Evolutionary conservation across 2,113 vertebrate species (phyloP).

Genomic region (Egretta garzetta): DNA sequence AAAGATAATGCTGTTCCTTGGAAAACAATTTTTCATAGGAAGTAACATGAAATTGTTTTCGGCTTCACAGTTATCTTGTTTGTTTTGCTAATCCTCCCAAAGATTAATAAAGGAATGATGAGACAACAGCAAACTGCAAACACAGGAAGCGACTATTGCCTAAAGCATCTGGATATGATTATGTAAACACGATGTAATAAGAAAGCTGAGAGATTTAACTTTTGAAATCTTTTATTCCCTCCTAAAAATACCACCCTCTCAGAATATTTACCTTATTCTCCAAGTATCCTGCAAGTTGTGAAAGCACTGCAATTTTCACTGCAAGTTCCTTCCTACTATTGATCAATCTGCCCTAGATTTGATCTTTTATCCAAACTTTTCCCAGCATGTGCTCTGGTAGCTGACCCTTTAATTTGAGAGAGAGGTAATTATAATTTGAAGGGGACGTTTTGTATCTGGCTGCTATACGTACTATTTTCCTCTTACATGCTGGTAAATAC

Average conservation of each 20-base stretch:
- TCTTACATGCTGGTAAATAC: neutral
- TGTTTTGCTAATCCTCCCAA: conserved; percentile 53
- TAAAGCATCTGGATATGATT: conserved; percentile 67
- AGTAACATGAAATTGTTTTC: conserved; percentile 29
- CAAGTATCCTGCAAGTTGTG: neutral
- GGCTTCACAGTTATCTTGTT: conserved; percentile 62
- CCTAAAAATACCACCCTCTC: neutral
- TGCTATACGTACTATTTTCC: neutral
- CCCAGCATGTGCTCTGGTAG: neutral
- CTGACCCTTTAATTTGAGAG: neutral
- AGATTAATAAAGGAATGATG: conserved; percentile 64
- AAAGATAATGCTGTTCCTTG: neutral
- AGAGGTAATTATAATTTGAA: neutral
- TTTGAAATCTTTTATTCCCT: conserved; percentile 23
- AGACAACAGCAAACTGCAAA: conserved; percentile 54
- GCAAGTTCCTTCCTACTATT: neutral
- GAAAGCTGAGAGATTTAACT: conserved; percentile 52
- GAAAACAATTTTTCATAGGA: conserved; percentile 47
- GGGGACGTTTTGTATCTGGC: neutral
- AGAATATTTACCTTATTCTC: conserved; percentile 14
- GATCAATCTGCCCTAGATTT: neutral
- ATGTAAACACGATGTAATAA: conserved; percentile 52
- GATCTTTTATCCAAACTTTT: neutral
- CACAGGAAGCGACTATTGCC: conserved; percentile 58
- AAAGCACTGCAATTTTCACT: neutral